Conservation (phyloP, 2,113 vertebrate species). For the Anolis sagrei region DNA sequence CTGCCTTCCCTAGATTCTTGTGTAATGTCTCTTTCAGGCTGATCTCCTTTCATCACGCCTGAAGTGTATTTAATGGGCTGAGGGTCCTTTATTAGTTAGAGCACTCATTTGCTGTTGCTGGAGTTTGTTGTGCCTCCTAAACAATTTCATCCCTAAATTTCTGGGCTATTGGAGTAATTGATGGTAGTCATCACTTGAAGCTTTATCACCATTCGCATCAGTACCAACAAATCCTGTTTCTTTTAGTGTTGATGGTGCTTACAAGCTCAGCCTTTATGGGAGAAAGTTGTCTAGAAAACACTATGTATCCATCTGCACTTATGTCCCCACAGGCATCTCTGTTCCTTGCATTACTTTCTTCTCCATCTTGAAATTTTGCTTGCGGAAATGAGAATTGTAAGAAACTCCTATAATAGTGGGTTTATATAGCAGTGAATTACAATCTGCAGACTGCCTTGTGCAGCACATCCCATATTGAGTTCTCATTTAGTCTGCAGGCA, state of each 20-base stretch:
- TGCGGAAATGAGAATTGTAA: neutral
- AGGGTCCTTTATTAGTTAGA: too few species aligned
- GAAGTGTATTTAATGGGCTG: too few species aligned
- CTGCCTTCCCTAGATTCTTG: neutral
- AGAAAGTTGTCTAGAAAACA: conserved; percentile 18
- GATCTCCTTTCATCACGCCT: too few species aligned
- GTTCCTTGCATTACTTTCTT: neutral
- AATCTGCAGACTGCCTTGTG: conserved; percentile 4
- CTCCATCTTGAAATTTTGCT: neutral
- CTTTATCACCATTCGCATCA: neutral
- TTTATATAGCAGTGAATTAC: conserved; percentile 3
- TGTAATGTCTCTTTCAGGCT: too few species aligned
- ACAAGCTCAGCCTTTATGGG: neutral
- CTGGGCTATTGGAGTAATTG: neutral
- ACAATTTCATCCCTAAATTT: neutral
- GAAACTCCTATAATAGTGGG: neutral
- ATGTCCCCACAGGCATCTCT: neutral
- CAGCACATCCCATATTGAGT: neutral
- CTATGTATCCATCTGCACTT: neutral
- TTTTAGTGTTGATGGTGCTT: neutral
- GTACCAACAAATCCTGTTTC: neutral
- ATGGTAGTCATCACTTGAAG: neutral
- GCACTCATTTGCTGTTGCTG: too few species aligned
- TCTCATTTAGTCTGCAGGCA: conserved; percentile 14
- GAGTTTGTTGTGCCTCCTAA: too few species aligned